Evolutionary conservation across 2,888 invertebrate genomes (phyloP), one percentile per base, ranked within the genome.

Genomic region (Tachina grossa): DNA sequence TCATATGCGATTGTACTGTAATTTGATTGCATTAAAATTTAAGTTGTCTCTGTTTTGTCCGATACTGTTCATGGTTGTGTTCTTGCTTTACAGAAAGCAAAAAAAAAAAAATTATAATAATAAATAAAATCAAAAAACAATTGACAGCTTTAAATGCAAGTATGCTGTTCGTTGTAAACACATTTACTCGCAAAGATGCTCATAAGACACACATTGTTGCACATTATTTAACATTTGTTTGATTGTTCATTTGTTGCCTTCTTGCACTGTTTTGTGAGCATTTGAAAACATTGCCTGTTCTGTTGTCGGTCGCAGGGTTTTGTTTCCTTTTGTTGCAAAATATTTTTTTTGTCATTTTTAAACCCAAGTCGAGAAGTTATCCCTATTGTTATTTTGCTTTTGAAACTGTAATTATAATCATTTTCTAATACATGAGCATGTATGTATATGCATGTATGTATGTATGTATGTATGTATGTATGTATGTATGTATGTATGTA

Each of bases 201-300:
- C n/a, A 16, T 39, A 65, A 43, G 11, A 65, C 22, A 69, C 51
- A 51, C 55, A 43, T 16, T 69, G 57, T 53, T 69, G 51, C 51
- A 78, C 61, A 78, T 69, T 69, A 78, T 78, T 59, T 59, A 59
- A 49, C n/a, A 59, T 59, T 43, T 59, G 45, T 77, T 59, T 76
- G 55, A 45, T 71, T 47, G 39, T 47, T 71, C 57, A 57, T 66
- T 47, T 49, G 39, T 9, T 68, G 76, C 22, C 39, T 59, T 77
- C 49, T 69, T 43, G 61, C 59, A 61, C 43, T 61, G 59, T 16
- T 39, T 45, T 75, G 6, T 65, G 13, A 55, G 39, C 5, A 43
- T 61, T 61, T 8, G 53, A 51, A 59, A 63, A 22, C 9, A 16
- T 53, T 57, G 55, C 31, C 45, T 53, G n/a, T 43, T 31, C 63